Evolutionary conservation across 2,113 vertebrate genomes (phyloP).

Genomic region (Nothobranchius furzeri): DNA sequence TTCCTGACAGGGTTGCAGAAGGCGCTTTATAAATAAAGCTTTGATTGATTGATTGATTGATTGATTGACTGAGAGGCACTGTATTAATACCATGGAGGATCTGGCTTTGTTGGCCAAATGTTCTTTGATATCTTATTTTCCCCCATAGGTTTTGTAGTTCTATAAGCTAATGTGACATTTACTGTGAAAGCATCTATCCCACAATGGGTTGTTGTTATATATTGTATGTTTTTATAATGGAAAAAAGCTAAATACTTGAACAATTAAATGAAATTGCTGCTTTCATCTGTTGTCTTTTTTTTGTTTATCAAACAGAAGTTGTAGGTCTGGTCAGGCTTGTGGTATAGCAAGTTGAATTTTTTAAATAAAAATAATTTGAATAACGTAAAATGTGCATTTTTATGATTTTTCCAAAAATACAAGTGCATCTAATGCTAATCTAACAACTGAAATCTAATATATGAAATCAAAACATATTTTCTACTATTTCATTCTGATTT

Average conservation of each 20-base stretch:
- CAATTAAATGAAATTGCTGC: slow-evolving; percentile 66
- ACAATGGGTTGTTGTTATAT: slow-evolving; percentile 71
- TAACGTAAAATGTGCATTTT: neutral
- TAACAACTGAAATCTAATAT: no score
- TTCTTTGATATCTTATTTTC: slow-evolving; percentile 44
- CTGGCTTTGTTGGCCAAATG: slow-evolving; percentile 46
- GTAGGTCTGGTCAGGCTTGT: neutral
- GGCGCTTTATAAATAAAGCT: no score
- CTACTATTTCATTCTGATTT: neutral
- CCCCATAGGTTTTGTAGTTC: slow-evolving; percentile 64
- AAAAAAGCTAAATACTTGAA: slow-evolving; percentile 76
- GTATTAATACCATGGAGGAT: slow-evolving; percentile 44
- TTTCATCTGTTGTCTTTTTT: slow-evolving; percentile 41
- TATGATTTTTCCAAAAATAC: neutral
- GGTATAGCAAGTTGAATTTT: no score
- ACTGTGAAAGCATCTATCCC: slow-evolving; percentile 76
- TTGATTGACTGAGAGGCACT: slow-evolving; percentile 15
- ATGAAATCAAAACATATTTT: neutral
- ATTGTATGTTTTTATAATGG: slow-evolving; percentile 74
- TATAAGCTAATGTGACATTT: slow-evolving; percentile 76
- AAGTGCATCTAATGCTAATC: no score
- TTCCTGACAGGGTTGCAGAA: no score
- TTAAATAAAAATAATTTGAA: no score
- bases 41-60: no score
- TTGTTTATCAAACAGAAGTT: neutral